phyloP scores from a whole-genome alignment of 1,140 invertebrate species.

The Planococcus citri region DNA sequence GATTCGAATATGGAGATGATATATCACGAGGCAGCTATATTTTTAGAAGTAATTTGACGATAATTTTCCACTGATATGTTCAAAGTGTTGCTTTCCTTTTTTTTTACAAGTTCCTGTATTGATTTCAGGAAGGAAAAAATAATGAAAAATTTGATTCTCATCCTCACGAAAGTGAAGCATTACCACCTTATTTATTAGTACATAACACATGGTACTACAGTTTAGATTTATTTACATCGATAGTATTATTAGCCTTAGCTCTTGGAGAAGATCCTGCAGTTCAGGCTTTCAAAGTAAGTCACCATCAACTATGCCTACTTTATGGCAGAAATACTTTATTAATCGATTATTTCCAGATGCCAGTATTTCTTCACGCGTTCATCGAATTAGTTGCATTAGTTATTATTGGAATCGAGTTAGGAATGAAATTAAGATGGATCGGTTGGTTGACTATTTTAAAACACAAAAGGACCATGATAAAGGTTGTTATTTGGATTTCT shows the following conservation, averaged over 20 bases:
- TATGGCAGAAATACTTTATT: no score
- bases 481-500: constrained; percentile 40
- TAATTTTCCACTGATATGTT: neutral
- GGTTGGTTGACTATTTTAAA: constrained; percentile 67
- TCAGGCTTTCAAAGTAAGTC: constrained; percentile 47
- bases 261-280: constrained; percentile 71
- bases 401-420: constrained; percentile 63
- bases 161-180: constrained; percentile 62
- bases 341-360: constrained; percentile 35
- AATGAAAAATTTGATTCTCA: constrained; percentile 89
- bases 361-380: constrained; percentile 67
- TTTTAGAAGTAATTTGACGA: constrained; percentile 50
- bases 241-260: constrained; percentile 65
- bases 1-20: constrained; percentile 61
- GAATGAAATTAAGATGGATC: constrained; percentile 72
- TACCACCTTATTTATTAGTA: constrained; percentile 75
- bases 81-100: no score
- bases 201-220: constrained; percentile 82
- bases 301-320: neutral
- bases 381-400: constrained; percentile 66
- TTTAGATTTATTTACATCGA: constrained; percentile 62
- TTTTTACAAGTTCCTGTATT: neutral
- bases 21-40: constrained; percentile 80
- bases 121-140: constrained; percentile 68
- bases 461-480: constrained; percentile 73